Conservation (phyloP, 2,888 invertebrate species). For the Melinopterus prodromus region DNA sequence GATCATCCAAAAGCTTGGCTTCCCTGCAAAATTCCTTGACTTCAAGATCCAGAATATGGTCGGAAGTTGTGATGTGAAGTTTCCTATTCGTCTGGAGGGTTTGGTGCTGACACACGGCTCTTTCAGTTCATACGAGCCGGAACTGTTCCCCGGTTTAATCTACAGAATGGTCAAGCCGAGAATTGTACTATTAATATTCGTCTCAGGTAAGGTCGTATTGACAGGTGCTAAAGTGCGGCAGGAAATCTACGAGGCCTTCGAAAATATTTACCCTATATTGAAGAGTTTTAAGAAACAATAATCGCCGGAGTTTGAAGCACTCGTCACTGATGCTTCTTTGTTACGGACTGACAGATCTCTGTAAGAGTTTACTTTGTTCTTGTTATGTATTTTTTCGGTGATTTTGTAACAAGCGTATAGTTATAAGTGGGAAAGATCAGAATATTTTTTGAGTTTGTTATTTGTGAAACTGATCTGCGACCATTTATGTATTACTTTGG, state of each 20-base stretch:
- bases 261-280: conserved; percentile 93
- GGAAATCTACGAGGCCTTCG: conserved; percentile 92
- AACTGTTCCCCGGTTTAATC: conserved; percentile 84
- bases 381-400: background rate
- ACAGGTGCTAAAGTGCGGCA: conserved; percentile 86
- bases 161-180: conserved; percentile 85
- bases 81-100: conserved; percentile 82
- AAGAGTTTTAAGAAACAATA: conserved; percentile 76
- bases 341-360: background rate
- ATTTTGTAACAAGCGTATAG: background rate
- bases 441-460: background rate
- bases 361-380: background rate
- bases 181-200: conserved; percentile 84
- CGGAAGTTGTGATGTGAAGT: conserved; percentile 86
- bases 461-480: background rate
- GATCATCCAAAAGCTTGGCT: conserved; percentile 83
- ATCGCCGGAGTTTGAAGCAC: too few species aligned
- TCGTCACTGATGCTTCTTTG: background rate
- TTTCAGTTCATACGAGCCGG: conserved; percentile 82
- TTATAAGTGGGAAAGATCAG: background rate
- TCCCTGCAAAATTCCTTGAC: conserved; percentile 78
- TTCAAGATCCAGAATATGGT: conserved; percentile 90
- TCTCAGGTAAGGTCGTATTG: conserved; percentile 84
- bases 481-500: background rate
- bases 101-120: conserved; percentile 84